Evolutionary conservation across 2,888 invertebrate genomes (phyloP), one percentile per base, ranked within the genome.

Genomic region (Dicyrtomina minuta): DNA sequence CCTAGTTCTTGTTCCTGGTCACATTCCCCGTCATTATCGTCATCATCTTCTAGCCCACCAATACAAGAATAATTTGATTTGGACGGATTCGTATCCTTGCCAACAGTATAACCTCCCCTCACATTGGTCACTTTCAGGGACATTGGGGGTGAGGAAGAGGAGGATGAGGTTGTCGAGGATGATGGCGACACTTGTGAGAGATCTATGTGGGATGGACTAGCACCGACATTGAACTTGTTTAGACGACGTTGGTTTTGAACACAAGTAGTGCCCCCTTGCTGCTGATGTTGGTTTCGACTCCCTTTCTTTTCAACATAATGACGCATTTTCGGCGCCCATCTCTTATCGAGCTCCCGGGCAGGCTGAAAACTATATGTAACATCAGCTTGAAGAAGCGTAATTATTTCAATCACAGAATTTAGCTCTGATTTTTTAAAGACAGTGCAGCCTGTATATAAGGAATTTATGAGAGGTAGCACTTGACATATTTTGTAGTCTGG

Each of bases 401-500:
- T 68, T 15, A 68, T 43, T 56, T 68, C 68, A 13, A 68, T 15
- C 3, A 56, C 62, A 2, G 68, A 17, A 10, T 5, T 68, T 15
- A 68, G 17, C 10, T 55, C 68, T 6, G 24, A 41, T 53, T 68
- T 61, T 15, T 56, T 68, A 44, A 68, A 68, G 15, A 55, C 22
- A 8, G 24, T 53, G 27, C 61, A 68, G 3, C 68, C 68, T 1
- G 68, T 68, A 46, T 68, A 68, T n/a, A 68, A 62, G n/a, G 68
- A 68, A 53, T 68, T 62, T 17, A 68, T 55, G 1, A 68, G 20
- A 6, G 68, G 68, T 1, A 68, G 39, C 10, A 68, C 68, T 62
- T 75, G 71, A 10, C 43, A 15, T 6, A 73, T 66, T 20, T 65
- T 73, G 12, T 66, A 55, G 22, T 73, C 75, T 1, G 71, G 71